These are phyloP conservation scores for Hirtodrosophila duncani DNA, from an alignment of 2,888 invertebrate genomes.

Conservation along the genomic window DNA sequence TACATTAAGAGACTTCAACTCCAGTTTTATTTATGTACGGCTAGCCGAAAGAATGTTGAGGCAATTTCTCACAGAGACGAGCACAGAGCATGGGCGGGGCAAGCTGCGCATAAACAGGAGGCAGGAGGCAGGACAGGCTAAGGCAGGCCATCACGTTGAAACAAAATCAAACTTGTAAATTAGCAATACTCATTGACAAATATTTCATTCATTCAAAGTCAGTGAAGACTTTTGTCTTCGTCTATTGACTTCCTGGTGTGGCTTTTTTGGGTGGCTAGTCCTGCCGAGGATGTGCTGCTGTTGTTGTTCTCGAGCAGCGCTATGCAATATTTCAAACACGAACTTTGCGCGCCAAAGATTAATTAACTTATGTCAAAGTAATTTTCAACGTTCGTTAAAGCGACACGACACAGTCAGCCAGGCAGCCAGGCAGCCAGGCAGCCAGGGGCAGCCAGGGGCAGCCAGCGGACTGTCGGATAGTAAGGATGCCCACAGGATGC, in stretches of 20 bases:
- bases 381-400: slow-evolving; percentile 76
- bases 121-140: background rate
- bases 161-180: slow-evolving; percentile 75
- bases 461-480: too few species aligned
- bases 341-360: slow-evolving; percentile 76
- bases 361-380: slow-evolving; percentile 78
- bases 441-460: too few species aligned
- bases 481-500: too few species aligned
- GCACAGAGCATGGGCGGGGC: slow-evolving; percentile 25
- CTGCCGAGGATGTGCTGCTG: slow-evolving; percentile 17
- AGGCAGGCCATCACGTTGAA: slow-evolving; percentile 29
- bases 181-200: slow-evolving; percentile 74
- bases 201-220: slow-evolving; percentile 58
- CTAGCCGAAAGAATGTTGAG: slow-evolving; percentile 61
- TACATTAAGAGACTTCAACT: slow-evolving; percentile 15
- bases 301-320: slow-evolving; percentile 26
- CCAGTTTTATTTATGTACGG: slow-evolving; percentile 64
- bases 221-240: slow-evolving; percentile 9
- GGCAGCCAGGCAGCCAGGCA: background rate
- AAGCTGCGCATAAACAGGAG: too few species aligned
- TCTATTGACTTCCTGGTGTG: slow-evolving; percentile 3
- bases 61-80: slow-evolving; percentile 55
- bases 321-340: slow-evolving; percentile 72
- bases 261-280: slow-evolving; percentile 27
- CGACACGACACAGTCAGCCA: slow-evolving; percentile 50